These are phyloP conservation scores for Drosophila cardini DNA, from an alignment of 1,140 invertebrate genomes.

Conservation along the genomic window DNA sequence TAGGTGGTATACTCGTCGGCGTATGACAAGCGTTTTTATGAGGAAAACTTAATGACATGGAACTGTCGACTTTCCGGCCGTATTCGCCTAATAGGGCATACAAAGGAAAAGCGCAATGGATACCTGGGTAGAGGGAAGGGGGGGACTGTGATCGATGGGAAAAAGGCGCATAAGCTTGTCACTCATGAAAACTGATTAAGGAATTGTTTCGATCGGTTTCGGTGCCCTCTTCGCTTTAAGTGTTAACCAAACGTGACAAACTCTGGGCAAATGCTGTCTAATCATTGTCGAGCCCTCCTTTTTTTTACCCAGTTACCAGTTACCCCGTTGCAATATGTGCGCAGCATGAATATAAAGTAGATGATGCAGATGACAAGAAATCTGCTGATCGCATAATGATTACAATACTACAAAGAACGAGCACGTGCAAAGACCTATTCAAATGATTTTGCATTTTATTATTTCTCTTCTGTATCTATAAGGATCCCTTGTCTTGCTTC, in stretches of 20 bases:
- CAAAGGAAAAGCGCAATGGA: constrained; percentile 16
- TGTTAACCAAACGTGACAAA: constrained; percentile 71
- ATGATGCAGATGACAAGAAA: constrained; percentile 41
- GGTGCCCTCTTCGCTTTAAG: constrained; percentile 1
- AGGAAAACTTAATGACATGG: constrained; percentile 69
- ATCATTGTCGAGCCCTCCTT: constrained; percentile 44
- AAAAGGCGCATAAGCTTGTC: constrained; percentile 53
- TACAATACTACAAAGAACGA: constrained; percentile 40
- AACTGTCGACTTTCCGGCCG: constrained; percentile 33
- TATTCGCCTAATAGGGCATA: constrained; percentile 25
- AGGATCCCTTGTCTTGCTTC: constrained; percentile 40
- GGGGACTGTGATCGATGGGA: constrained; percentile 50
- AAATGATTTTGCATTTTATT: constrained; percentile 54
- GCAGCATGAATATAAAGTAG: constrained; percentile 61
- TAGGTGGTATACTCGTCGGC: constrained; percentile 26
- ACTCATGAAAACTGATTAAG: constrained; percentile 64
- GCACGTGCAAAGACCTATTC: constrained; percentile 63
- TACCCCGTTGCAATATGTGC: constrained; percentile 36
- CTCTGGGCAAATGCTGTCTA: constrained; percentile 57
- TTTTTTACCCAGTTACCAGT: neutral
- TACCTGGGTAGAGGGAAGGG: neutral
- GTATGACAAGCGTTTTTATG: constrained; percentile 66
- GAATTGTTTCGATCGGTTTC: neutral
- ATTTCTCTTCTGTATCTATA: neutral
- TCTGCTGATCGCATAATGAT: constrained; percentile 53